Evolutionary conservation across 2,797 vertebrate species (phyloP), one percentile per base, ranked within the genome.

Genomic region (Sciaenops ocellatus): DNA sequence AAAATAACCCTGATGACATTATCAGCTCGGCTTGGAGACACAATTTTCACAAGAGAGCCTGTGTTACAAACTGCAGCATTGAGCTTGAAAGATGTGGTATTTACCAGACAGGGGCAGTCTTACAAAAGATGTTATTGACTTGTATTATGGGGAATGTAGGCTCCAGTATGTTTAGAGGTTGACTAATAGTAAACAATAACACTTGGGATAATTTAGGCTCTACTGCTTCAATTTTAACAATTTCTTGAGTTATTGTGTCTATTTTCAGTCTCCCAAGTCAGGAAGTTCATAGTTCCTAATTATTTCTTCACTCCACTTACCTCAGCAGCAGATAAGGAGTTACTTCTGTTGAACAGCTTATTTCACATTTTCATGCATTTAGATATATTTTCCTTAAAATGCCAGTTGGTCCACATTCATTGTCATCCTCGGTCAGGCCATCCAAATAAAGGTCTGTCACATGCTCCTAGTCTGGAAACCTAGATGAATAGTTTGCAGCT

Each of bases 361-460:
- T 65, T 59, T 47, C 8, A 24, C 22, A 7, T 41, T 74, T 16
- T 4, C 0, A 3, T 63, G 13, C 15, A 48, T 68, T 68, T 26
- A 44, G 24, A 18, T 41, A 15, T 17, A 7, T 59, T 44, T 59
- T 42, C 3, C 18, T 30, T 54, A 26, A 38, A 68, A 56, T 51
- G 22, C 2, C 12, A 7, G 2, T 62, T 26, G 76, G 6, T 66
- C 3, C 16, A 48, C 18, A 11, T 26, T 22, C 18, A 24, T 17
- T 55, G 20, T 56, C 24, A 34, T 63, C 34, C 1, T 50, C 20
- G 48, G 61, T 67, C 17, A 48, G 46, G 11, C 4, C 17, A 28
- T 69, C 68, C 65, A 84, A 75, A 69, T 76, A 57, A 76, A 86
- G 70, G 69, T 85, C 73, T 82, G 75, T 17, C 65, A 47, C 51